Conservation (phyloP, 2,113 vertebrate genomes). For the Gopherus evgoodei region DNA sequence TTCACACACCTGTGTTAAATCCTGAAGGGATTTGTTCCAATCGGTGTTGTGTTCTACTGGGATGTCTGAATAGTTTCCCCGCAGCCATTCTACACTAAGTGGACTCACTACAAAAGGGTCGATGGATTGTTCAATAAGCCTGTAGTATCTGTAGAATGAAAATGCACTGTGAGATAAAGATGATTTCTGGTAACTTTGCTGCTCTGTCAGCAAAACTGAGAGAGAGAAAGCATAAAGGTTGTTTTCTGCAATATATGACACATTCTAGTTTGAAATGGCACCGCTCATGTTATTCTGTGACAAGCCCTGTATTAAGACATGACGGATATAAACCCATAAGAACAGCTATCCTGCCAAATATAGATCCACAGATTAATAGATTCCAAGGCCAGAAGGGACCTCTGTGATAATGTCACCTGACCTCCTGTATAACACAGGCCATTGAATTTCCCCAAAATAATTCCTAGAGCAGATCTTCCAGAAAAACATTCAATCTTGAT, state of each 20-base stretch:
- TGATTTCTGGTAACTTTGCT: slow-evolving; percentile 5
- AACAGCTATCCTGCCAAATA: slow-evolving; percentile 62
- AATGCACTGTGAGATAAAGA: slow-evolving; percentile 51
- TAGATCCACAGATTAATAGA: neutral
- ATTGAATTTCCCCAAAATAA: neutral
- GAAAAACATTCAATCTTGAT: neutral
- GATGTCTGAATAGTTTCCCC: neutral
- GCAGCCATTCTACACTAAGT: neutral
- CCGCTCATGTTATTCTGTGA: slow-evolving; percentile 31
- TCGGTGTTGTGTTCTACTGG: neutral
- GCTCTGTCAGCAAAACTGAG: slow-evolving; percentile 40
- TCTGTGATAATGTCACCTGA: neutral
- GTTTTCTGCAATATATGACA: slow-evolving; percentile 37
- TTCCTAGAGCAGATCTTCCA: neutral
- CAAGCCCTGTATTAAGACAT: slow-evolving; percentile 43
- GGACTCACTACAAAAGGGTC: neutral
- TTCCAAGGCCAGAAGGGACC: neutral
- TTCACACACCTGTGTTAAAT: slow-evolving; percentile 74
- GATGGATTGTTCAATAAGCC: slow-evolving; percentile 24
- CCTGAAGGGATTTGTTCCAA: neutral
- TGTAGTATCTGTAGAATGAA: slow-evolving; percentile 72
- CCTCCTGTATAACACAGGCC: neutral
- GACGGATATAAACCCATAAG: slow-evolving; percentile 61
- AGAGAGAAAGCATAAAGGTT: slow-evolving; percentile 33
- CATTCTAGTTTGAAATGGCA: slow-evolving; percentile 57